These are phyloP conservation scores for Octodonta nipae DNA, from an alignment of 2,888 invertebrate species.

Conservation along the genomic window DNA sequence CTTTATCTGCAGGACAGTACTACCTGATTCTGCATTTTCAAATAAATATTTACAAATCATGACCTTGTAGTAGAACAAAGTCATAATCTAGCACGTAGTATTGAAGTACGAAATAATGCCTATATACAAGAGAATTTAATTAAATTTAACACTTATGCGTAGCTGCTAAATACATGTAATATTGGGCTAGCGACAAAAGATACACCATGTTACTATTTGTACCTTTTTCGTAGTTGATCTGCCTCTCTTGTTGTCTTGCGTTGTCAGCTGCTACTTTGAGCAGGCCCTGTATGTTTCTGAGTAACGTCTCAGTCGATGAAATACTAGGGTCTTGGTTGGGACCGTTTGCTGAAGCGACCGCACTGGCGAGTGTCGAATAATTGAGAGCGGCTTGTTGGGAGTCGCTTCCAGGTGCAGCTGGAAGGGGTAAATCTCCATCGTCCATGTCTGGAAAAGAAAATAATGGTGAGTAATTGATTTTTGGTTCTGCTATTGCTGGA, in stretches of 20 bases:
- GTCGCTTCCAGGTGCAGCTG: slow-evolving; percentile 40
- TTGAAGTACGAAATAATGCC: too few relatives aligned
- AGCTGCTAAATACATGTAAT: slow-evolving; percentile 37
- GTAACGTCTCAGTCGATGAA: slow-evolving; percentile 83
- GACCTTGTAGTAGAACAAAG: too few relatives aligned
- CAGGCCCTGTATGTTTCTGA: slow-evolving; percentile 89
- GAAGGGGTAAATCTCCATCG: slow-evolving; percentile 56
- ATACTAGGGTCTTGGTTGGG: slow-evolving; percentile 44
- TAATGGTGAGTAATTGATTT: too few relatives aligned
- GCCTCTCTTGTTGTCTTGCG: slow-evolving; percentile 88
- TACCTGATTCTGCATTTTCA: too few relatives aligned
- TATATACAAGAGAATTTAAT: too few relatives aligned
- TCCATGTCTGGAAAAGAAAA: slow-evolving; percentile 65
- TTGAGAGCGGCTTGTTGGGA: slow-evolving; percentile 62
- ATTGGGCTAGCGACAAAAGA: slow-evolving; percentile 36
- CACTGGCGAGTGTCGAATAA: slow-evolving; percentile 63
- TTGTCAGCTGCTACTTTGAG: slow-evolving; percentile 96
- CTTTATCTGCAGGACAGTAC: too few relatives aligned
- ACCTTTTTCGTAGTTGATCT: slow-evolving; percentile 96
- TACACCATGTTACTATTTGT: slow-evolving; percentile 40
- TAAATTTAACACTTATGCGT: slow-evolving; percentile 34
- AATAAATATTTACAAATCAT: too few relatives aligned
- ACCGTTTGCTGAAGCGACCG: slow-evolving; percentile 44
- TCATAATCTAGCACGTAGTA: too few relatives aligned
- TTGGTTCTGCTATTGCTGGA: too few relatives aligned